Base-by-base conservation (phyloP, 37 sponge, comb jelly and placozoan species). In the Chondrosia reniformis region DNA sequence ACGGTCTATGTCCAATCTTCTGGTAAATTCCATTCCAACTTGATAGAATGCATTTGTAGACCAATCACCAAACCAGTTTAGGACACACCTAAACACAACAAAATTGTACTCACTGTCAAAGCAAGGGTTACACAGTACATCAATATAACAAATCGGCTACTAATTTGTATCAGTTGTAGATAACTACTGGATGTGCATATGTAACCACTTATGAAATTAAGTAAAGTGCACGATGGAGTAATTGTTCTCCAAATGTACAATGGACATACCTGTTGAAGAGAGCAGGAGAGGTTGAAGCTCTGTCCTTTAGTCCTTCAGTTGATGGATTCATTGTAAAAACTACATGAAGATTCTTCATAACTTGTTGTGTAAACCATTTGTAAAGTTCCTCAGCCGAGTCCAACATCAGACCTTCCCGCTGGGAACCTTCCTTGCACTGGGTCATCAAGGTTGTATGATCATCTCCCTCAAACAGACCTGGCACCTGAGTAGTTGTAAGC, bases 1-100 rank as follows among this genome's bases (percentile, higher is more conserved):
- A 45, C 73, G 85, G 56, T 97, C 98, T 0, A 94, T 83, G 64
- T 97, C 98, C 1, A 97, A 76, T 65, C 86, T 97, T 78, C 85
- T 84, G 19, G 98, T 97, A 76, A 97, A 91, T 69, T 97, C 98
- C 27, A 75, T 78, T 0, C 98, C 98, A 13, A 97, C 98, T 77
- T 94, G 96, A 77, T 94, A 97, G 54, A 94, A 85, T 33, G 98
- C 98, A 38, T 79, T 87, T 2, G 84, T 92, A 15, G 95, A 94
- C 98, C 98, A 97, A 78, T 97, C 98, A 17, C 98, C 98, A 83
- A 97, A 97, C 95, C 98, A 97, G 80, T 97, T 97, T 52, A 97
- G 74, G 31, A 94, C 97, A 87, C 97, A 97, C 65, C 88, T 84
- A 44, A 32, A 61, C 42, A 38, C 45, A 38, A 40, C 19, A n/a